Conservation (phyloP, 2,113 vertebrate genomes). For the Colistium nudipinnis region DNA sequence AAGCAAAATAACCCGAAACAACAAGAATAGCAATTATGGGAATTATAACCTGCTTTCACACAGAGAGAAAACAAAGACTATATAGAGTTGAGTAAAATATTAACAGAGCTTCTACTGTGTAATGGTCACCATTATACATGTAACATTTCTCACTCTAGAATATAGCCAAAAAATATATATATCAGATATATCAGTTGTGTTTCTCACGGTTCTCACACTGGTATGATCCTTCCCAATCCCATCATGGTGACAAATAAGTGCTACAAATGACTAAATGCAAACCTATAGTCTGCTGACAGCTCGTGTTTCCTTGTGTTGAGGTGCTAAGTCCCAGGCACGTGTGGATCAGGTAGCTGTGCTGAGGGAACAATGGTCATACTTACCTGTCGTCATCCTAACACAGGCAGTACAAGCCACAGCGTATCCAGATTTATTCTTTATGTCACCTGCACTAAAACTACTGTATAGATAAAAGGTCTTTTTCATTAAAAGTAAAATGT, state of each 20-base stretch:
- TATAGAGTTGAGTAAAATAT: background rate
- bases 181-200: constrained; percentile 15
- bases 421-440: too few relatives aligned
- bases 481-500: too few relatives aligned
- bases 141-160: constrained; percentile 16
- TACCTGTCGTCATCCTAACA: background rate
- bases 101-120: background rate
- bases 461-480: too few relatives aligned
- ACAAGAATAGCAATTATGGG: constrained; percentile 7
- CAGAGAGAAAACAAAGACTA: background rate
- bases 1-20: constrained; percentile 6
- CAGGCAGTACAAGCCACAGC: too few relatives aligned
- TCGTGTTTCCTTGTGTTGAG: constrained; percentile 59
- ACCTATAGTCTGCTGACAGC: constrained; percentile 42
- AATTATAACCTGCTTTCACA: constrained; percentile 3
- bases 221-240: constrained; percentile 15
- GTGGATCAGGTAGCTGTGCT: constrained; percentile 13
- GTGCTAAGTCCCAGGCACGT: constrained; percentile 43
- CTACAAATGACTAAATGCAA: constrained; percentile 48
- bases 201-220: constrained; percentile 19
- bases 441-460: too few relatives aligned
- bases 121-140: constrained; percentile 13
- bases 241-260: constrained; percentile 42
- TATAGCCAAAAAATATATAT: constrained; percentile 17
- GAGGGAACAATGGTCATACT: background rate